These are phyloP conservation scores for Girardinus metallicus DNA, from an alignment of 2,797 vertebrate genomes.

Conservation along the genomic window DNA sequence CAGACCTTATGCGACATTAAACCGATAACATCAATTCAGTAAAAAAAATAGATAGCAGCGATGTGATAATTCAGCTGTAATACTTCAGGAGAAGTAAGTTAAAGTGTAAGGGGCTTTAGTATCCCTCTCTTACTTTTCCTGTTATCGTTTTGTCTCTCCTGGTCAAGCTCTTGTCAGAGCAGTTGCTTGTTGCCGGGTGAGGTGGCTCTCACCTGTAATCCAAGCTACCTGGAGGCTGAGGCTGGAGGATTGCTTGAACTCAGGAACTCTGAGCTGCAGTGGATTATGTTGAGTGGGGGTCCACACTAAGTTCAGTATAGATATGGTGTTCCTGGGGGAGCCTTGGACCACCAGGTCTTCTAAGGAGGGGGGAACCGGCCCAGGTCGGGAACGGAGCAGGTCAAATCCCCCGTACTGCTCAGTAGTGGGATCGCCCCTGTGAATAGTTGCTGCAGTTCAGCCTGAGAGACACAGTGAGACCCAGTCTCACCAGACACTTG, in stretches of 20 bases:
- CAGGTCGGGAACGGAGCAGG: conserved; percentile 78
- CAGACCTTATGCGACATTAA: too few species aligned
- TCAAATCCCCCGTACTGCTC: conserved; percentile 73
- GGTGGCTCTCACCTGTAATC: conserved; percentile 57
- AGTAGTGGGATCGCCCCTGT: conserved; percentile 76
- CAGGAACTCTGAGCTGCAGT: conserved; percentile 62
- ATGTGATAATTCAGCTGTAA: too few species aligned
- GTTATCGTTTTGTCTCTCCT: not conserved
- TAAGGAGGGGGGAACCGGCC: conserved; percentile 74
- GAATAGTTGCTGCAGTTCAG: conserved; percentile 69
- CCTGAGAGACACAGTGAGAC: conserved; percentile 66
- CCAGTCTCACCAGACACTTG: too few species aligned
- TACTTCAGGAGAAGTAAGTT: too few species aligned
- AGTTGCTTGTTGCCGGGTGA: not conserved
- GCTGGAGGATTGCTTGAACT: conserved; percentile 42
- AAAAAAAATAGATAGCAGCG: too few species aligned
- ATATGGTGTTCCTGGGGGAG: conserved; percentile 63
- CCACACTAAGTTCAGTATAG: conserved; percentile 55
- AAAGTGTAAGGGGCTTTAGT: not conserved
- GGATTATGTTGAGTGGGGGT: conserved; percentile 60
- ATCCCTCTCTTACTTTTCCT: not conserved
- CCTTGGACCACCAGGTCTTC: conserved; percentile 67
- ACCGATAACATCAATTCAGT: too few species aligned
- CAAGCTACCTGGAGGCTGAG: conserved; percentile 55
- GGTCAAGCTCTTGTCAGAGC: not conserved